Base-by-base conservation (phyloP, 2,113 vertebrate genomes). In the Brachionichthys hirsutus region DNA sequence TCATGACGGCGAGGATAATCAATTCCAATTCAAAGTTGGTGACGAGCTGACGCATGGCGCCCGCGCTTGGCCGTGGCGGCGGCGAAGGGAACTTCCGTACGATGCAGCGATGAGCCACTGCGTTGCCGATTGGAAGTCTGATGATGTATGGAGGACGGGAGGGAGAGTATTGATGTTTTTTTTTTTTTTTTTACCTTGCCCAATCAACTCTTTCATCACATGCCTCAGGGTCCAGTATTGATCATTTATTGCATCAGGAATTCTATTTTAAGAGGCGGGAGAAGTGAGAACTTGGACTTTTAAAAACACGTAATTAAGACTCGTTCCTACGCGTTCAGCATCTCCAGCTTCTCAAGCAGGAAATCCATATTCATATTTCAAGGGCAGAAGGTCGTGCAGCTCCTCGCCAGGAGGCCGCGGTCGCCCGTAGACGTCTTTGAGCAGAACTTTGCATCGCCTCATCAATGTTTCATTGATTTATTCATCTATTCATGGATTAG, bases 11-110 rank as follows among this genome's bases (percentile, higher is more conserved):
- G 1, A 30, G 34, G 19, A 30, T 56, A 62, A 79, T 82, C 70
- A 66, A 80, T 80, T 80, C 56, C 68, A 80, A 77, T 82, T 73
- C 65, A 77, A 84, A 80, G 75, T 74, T 78, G 62, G 30, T 71
- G 75, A 78, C 71, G 69, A 17, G 53, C 17, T 67, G 75, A 83
- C 83, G 75, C 75, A 81, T 83, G 18, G 72, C 11, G 60, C 46
- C 59, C 38, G 19, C 40, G 51, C 52, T 50, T 3, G 45, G 50
- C 20, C 12, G 34, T 18, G 53, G 52, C n/a, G 41, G 59, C 67
- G 67, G 58, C 35, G 64, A 67, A 44, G 65, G 54, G 14, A 49
- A 59, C 49, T 19, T 58, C 64, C 35, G 14, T 18, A n/a, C 8
- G 4, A 53, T 40, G 49, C 24, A 9, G 49, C 54, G 54, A 6